Percentiles rank a stretch among this genome's conserved stretches.
phyloP scores from a whole-genome alignment of 2,888 invertebrate genomes.

The Antheraea yamamai region DNA sequence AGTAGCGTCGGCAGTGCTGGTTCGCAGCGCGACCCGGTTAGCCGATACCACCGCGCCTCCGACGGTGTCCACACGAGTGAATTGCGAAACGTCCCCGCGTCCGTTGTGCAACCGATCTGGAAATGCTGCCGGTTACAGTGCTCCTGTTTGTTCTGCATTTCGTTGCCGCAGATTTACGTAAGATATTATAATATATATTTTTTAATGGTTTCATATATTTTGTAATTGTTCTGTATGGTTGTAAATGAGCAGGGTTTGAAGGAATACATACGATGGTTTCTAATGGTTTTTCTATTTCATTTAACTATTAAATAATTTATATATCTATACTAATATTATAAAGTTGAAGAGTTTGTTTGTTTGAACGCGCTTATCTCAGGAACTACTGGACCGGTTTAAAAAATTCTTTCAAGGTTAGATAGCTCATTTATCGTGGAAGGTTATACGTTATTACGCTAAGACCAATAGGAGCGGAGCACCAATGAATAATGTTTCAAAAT shows the following conservation, averaged over 20 bases:
- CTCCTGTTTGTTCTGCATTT: slow-evolving; percentile 63
- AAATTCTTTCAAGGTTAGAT: too few species aligned
- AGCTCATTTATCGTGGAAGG: too few species aligned
- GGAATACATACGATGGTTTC: neutral
- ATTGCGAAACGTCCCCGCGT: slow-evolving; percentile 48
- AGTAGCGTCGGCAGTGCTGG: slow-evolving; percentile 59
- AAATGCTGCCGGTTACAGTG: slow-evolving; percentile 61
- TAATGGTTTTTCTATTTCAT: neutral
- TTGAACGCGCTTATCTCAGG: too few species aligned
- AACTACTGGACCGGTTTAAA: too few species aligned
- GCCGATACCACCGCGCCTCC: slow-evolving; percentile 53
- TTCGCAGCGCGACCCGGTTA: slow-evolving; percentile 66
- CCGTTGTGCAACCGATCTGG: slow-evolving; percentile 55
- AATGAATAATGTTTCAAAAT: too few species aligned
- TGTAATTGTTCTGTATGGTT: neutral
- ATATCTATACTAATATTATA: too few species aligned
- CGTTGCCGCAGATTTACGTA: slow-evolving; percentile 72
- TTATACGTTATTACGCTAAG: too few species aligned
- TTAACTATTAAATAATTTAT: too few species aligned
- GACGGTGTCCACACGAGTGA: slow-evolving; percentile 42
- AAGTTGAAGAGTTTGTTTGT: too few species aligned
- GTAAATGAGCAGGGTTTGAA: neutral
- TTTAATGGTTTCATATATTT: neutral
- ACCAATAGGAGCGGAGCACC: too few species aligned
- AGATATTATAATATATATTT: slow-evolving; percentile 40